Percentiles rank a stretch among this genome's conserved stretches.
Conservation (phyloP, 2,888 invertebrate genomes). For the Nomada lathburiana region DNA sequence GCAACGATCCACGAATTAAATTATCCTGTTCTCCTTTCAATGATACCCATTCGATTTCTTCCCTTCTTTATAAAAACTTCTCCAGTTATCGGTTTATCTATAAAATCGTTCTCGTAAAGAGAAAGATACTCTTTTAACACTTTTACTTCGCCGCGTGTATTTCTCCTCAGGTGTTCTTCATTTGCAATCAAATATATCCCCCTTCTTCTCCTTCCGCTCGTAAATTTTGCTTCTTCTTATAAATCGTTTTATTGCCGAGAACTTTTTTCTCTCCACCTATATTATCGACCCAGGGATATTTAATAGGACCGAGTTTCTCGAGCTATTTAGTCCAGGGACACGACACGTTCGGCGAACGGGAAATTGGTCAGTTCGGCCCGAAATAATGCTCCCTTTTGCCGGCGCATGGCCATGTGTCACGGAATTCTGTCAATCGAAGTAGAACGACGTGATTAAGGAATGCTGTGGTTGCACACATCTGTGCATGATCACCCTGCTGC, state of each 20-base stretch:
- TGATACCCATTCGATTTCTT: background rate
- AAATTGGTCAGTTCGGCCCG: conserved; percentile 45
- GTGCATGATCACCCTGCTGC: background rate
- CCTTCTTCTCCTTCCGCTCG: background rate
- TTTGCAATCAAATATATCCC: background rate
- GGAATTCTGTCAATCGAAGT: conserved; percentile 34
- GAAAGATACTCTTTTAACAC: background rate
- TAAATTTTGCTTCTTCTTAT: background rate
- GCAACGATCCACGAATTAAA: background rate
- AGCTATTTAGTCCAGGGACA: conserved; percentile 43
- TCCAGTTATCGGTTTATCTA: background rate
- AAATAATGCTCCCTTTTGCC: conserved; percentile 40
- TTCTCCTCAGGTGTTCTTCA: background rate
- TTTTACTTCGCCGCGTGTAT: background rate
- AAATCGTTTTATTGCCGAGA: conserved; percentile 14
- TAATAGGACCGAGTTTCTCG: conserved; percentile 42
- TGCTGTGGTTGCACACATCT: background rate
- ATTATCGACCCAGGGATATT: conserved; percentile 44
- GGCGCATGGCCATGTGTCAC: background rate
- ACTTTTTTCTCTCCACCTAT: conserved; percentile 1
- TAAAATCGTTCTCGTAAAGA: background rate
- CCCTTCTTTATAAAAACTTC: background rate
- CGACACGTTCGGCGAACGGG: conserved; percentile 44
- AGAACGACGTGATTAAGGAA: conserved; percentile 26
- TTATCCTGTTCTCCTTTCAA: background rate